These are phyloP conservation scores for Aselliscus stoliczkanus DNA, from an alignment of 2,797 vertebrate genomes.

Conservation along the genomic window DNA sequence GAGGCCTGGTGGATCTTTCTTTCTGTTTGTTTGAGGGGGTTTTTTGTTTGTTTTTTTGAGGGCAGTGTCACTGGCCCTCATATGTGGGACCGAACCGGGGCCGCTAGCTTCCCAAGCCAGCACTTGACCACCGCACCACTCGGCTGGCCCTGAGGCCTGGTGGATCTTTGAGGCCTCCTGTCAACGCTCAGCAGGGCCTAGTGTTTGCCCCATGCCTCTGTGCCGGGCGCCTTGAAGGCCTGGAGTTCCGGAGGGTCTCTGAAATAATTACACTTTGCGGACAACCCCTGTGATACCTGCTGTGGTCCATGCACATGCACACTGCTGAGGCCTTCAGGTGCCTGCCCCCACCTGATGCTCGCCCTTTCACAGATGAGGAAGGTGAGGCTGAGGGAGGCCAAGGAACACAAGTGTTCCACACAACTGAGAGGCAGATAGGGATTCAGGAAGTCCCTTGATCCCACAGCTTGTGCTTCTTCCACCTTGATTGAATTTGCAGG, in stretches of 20 bases:
- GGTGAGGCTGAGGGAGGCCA: background rate
- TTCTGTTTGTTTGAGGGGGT: too few species aligned
- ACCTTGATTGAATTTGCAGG: background rate
- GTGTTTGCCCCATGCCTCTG: background rate
- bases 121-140: too few species aligned
- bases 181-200: background rate
- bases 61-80: too few species aligned
- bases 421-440: background rate
- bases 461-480: background rate
- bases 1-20: background rate
- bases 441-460: too few species aligned
- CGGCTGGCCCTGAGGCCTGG: too few species aligned
- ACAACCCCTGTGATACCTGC: background rate
- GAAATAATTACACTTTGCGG: background rate
- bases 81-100: too few species aligned
- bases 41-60: too few species aligned
- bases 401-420: fast-evolving
- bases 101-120: too few species aligned
- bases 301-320: fast-evolving
- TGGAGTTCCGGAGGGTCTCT: background rate
- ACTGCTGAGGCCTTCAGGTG: background rate
- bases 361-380: background rate
- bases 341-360: background rate
- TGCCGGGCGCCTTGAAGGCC: background rate
- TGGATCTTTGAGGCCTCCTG: background rate